Evolutionary conservation across 2,888 invertebrate genomes (phyloP).

Genomic region (Apoda limacodes): DNA sequence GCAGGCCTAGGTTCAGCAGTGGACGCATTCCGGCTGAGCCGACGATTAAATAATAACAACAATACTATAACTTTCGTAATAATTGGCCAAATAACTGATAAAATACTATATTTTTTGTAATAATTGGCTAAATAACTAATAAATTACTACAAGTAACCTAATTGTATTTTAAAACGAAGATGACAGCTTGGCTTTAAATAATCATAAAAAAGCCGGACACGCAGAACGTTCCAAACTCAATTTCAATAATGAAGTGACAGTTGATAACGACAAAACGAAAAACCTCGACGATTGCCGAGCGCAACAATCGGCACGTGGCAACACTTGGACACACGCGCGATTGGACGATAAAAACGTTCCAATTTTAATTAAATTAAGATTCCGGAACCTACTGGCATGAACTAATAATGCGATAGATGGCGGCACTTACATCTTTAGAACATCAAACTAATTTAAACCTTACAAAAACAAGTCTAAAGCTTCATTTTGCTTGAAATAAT

Average conservation of each 20-base stretch:
- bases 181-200: too few relatives aligned
- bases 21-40: too few relatives aligned
- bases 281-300: constrained; percentile 25
- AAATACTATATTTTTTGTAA: too few relatives aligned
- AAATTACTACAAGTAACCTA: too few relatives aligned
- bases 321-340: constrained; percentile 43
- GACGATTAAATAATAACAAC: too few relatives aligned
- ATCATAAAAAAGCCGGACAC: too few relatives aligned
- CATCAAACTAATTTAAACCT: constrained; percentile 18
- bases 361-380: constrained; percentile 66
- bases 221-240: constrained; percentile 48
- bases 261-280: constrained; percentile 41
- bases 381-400: constrained; percentile 36
- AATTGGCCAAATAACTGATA: too few relatives aligned
- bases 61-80: too few relatives aligned
- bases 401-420: constrained; percentile 31
- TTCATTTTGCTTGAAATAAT: constrained; percentile 13
- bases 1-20: too few relatives aligned
- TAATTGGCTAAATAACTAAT: too few relatives aligned
- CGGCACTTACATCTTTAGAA: constrained; percentile 13
- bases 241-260: constrained; percentile 59
- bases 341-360: constrained; percentile 45
- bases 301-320: constrained; percentile 51
- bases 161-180: too few relatives aligned
- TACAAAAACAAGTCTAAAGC: constrained; percentile 17